phyloP scores from a whole-genome alignment of 2,888 invertebrate genomes.

The Tryphoninae sp. region DNA sequence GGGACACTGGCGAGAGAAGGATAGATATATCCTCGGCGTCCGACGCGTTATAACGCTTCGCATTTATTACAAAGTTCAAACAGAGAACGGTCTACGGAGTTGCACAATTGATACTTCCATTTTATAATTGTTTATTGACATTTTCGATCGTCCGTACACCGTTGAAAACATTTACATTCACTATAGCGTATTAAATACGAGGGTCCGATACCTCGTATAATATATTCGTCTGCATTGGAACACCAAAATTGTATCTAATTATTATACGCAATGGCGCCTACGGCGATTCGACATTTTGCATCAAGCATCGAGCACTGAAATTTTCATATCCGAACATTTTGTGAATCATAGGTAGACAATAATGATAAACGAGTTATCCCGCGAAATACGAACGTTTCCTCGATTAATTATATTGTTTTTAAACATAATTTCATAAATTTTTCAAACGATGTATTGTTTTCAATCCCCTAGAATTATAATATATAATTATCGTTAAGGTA shows the following conservation, averaged over 20 bases:
- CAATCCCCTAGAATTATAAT: neutral
- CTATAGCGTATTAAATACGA: neutral
- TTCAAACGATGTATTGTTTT: neutral
- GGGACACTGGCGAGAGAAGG: neutral
- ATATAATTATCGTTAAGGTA: neutral
- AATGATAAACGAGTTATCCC: too few species aligned
- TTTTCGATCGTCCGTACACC: neutral
- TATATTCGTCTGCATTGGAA: neutral
- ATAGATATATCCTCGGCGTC: neutral
- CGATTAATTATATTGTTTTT: too few species aligned
- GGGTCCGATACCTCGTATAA: neutral
- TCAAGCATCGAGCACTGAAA: neutral
- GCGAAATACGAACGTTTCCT: too few species aligned
- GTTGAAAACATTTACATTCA: neutral
- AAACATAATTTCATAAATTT: too few species aligned
- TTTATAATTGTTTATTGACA: neutral
- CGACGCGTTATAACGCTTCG: neutral
- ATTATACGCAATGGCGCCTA: neutral
- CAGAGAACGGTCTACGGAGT: neutral
- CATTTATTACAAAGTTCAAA: neutral
- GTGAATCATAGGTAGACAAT: neutral
- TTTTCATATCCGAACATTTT: neutral
- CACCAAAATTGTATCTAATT: neutral
- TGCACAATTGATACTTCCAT: neutral
- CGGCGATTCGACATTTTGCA: neutral